Evolutionary conservation across 2,113 vertebrate genomes (phyloP), one percentile per base, ranked within the genome.

Genomic region (Atherinomorus stipes): DNA sequence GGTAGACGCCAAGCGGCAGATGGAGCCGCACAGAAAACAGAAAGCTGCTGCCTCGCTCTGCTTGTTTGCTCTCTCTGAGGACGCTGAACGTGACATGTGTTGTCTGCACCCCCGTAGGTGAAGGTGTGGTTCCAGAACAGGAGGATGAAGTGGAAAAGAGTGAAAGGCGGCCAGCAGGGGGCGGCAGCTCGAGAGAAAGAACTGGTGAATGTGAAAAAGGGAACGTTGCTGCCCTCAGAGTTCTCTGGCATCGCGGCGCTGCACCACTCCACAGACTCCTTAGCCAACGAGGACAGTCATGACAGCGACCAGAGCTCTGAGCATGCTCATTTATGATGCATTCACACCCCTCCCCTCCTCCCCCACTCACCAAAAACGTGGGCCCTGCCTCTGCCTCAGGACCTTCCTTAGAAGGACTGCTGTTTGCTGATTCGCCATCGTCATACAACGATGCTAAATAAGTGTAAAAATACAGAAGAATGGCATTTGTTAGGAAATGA

Each of bases 71-170:
- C 22, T 26, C 25, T 13, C 8, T 8, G 31, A 12, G 13, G 15
- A 54, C 21, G 19, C 10, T 7, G 6, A 19, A 12, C 63, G 50
- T 63, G 59, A 69, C 8, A 21, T 28, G 23, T 78, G 38, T 84
- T n/a, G 42, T 2, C 44, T 57, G 31, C 7, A 1, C 59, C n/a
- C n/a, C 66, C 11, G 0, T 89, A 99, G 98, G 98, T 99, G 64
- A 99, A 99, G 88, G 97, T 99, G 68, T 99, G 98, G 97, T 99
- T 99, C 92, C 98, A 99, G 91, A 99, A 99, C 93, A 91, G 98
- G 54, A 86, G 98, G 61, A 99, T 99, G 98, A 99, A 99, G 90
- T 99, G 98, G 98, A 99, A 99, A 86, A 90, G 98, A 47, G 98
- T 99, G 82, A 99, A 99, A 90, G 97, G 97, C 34, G 98, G 97